phyloP scores from a whole-genome alignment of 2,888 invertebrate species.

The Sturmia bella region DNA sequence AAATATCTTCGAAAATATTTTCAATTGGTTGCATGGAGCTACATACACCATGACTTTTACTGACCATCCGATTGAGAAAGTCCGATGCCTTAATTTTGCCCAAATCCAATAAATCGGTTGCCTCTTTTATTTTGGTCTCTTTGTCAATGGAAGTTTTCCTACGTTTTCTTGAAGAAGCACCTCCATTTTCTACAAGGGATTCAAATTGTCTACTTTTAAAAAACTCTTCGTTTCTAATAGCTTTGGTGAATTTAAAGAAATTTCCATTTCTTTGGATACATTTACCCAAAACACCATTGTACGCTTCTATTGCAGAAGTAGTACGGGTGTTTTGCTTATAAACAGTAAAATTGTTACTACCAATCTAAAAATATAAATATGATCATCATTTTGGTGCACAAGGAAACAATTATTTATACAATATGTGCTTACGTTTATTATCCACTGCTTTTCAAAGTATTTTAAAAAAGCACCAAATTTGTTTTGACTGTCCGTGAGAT shows the following conservation, averaged over 20 bases:
- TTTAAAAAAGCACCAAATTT: background rate
- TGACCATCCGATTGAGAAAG: no score
- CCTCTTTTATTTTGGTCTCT: no score
- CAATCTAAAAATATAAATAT: slow-evolving; percentile 18
- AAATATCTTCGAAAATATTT: no score
- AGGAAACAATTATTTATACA: background rate
- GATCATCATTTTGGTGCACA: background rate
- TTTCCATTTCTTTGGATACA: slow-evolving; percentile 41
- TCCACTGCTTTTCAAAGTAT: slow-evolving; percentile 32
- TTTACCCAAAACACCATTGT: slow-evolving; percentile 39
- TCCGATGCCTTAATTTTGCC: no score
- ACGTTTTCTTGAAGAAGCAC: slow-evolving; percentile 34
- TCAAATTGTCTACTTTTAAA: slow-evolving; percentile 57
- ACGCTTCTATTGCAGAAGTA: slow-evolving; percentile 34
- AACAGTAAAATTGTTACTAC: slow-evolving; percentile 49
- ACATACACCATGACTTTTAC: no score
- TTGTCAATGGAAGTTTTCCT: no score
- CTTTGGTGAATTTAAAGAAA: slow-evolving; percentile 54
- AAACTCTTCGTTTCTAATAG: slow-evolving; percentile 53
- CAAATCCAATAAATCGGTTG: no score
- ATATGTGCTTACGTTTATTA: slow-evolving; percentile 25
- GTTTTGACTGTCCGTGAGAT: background rate
- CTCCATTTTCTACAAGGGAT: slow-evolving; percentile 54
- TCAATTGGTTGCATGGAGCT: no score
- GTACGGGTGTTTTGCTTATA: slow-evolving; percentile 32